Base-by-base conservation (phyloP, 2,888 invertebrate species). In the Proisotoma minuta region DNA sequence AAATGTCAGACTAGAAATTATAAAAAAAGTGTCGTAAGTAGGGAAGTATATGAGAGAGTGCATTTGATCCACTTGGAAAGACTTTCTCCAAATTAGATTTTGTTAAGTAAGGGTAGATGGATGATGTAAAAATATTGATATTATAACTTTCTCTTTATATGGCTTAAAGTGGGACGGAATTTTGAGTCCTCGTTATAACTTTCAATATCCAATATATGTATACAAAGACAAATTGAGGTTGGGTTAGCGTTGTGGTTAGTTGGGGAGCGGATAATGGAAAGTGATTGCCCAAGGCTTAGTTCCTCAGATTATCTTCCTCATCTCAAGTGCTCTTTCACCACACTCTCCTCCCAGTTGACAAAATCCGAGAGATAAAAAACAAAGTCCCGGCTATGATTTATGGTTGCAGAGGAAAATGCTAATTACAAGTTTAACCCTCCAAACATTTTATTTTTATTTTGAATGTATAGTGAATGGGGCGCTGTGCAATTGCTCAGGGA, bases 401-500 rank as follows among this genome's bases (percentile, higher is more conserved):
- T n/a, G n/a, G n/a, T n/a, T n/a, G n/a, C n/a, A n/a, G n/a, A n/a
- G n/a, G n/a, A n/a, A n/a, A n/a, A n/a, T n/a, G n/a, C n/a, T n/a
- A n/a, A n/a, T n/a, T n/a, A n/a, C n/a, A n/a, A n/a, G n/a, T n/a
- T n/a, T n/a, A n/a, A n/a, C n/a, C n/a, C n/a, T n/a, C n/a, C n/a
- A n/a, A n/a, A n/a, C n/a, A n/a, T n/a, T n/a, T n/a, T n/a, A n/a
- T n/a, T n/a, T n/a, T n/a, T n/a, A n/a, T n/a, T n/a, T n/a, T n/a
- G 18, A 5, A 43, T n/a, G 27, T n/a, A 3, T 43, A 82, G 88
- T 62, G 82, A 84, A 60, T 82, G 85, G 79, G 92, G 91, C 1
- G 91, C 91, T 0, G 78, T 85, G 50, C 89, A 90, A 73, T 79
- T 92, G 48, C 78, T 91, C 23, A 84, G 85, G n/a, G 91, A 92